Evolutionary conservation across 2,888 invertebrate genomes (phyloP).

Genomic region (Chironomus tentans): DNA sequence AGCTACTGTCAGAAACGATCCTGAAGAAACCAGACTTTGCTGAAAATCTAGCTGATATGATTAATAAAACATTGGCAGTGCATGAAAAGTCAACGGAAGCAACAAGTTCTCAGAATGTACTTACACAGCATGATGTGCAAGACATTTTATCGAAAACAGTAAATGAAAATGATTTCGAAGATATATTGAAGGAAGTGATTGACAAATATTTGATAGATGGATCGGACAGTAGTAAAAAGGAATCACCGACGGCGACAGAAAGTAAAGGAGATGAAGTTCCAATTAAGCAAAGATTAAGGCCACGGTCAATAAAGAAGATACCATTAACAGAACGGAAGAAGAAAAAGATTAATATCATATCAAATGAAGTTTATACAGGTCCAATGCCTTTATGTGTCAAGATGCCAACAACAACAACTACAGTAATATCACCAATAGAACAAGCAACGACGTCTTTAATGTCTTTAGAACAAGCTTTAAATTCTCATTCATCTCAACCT

Average conservation of each 20-base stretch:
- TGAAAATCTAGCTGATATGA: conserved; percentile 3
- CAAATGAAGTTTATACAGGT: conserved; percentile 16
- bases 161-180: conserved; percentile 39
- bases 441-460: not conserved
- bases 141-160: conserved; percentile 3
- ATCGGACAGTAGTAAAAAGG: not conserved
- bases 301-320: not conserved
- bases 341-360: conserved; percentile 10
- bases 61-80: not conserved
- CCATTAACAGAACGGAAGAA: not conserved
- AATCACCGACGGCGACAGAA: not conserved
- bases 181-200: conserved; percentile 35
- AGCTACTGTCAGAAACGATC: conserved; percentile 35
- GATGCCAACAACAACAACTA: too few species aligned
- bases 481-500: not conserved
- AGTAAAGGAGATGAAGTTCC: not conserved
- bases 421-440: too few species aligned
- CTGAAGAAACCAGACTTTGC: conserved; percentile 32
- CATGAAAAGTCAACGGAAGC: not conserved
- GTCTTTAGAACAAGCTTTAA: not conserved
- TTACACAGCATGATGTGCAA: not conserved
- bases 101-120: not conserved
- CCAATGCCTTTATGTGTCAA: not conserved
- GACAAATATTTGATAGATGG: not conserved
- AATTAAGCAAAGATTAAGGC: conserved; percentile 4